Percentiles rank a stretch among this genome's conserved stretches.
These are phyloP conservation scores for Philonicus albiceps DNA, from an alignment of 2,888 invertebrate species.

Conservation along the genomic window DNA sequence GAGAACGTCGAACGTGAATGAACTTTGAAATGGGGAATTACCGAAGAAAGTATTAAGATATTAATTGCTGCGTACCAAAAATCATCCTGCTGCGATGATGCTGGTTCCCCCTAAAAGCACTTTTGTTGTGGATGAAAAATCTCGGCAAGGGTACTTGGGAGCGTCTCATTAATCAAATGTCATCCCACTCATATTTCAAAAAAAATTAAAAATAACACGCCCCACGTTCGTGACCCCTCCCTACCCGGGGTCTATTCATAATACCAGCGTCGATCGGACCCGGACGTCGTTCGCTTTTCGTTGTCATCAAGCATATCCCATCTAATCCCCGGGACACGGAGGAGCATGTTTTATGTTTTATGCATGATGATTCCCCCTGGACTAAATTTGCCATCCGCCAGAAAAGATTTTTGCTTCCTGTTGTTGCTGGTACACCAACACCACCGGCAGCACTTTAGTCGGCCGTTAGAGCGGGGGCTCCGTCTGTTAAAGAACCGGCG, in stretches of 20 bases:
- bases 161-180: slow-evolving; percentile 26
- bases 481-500: neutral
- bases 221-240: neutral
- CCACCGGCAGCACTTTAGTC: neutral
- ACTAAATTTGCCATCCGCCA: neutral
- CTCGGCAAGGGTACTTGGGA: neutral
- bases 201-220: slow-evolving; percentile 19
- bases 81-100: neutral
- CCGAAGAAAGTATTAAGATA: neutral
- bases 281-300: neutral
- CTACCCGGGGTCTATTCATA: neutral
- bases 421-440: neutral
- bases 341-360: neutral
- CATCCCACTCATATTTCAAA: slow-evolving; percentile 8
- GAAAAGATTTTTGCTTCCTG: slow-evolving; percentile 13
- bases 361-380: neutral
- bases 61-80: neutral
- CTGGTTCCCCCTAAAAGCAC: neutral
- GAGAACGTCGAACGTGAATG: neutral
- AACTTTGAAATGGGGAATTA: neutral
- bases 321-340: neutral
- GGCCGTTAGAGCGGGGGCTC: neutral
- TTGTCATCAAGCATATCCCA: neutral
- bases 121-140: neutral
- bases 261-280: neutral